Conservation (phyloP, 2,113 vertebrate species). For the Rhizomys pruinosus region DNA sequence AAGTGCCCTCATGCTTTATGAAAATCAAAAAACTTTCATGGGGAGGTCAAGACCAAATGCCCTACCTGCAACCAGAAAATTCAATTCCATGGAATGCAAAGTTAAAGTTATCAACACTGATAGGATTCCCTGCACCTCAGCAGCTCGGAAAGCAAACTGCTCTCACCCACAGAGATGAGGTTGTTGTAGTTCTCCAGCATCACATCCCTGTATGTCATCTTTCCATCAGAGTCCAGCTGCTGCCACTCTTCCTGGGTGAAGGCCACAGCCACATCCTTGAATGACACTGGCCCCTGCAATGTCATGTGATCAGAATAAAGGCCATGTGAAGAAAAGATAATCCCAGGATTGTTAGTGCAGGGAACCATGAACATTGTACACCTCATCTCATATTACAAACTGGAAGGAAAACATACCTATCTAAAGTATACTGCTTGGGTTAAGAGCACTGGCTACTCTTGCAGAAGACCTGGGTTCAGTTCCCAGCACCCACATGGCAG, state of each 20-base stretch:
- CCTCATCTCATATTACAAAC: neutral
- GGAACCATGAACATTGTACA: neutral
- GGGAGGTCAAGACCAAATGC: neutral
- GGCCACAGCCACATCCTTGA: conserved; percentile 77
- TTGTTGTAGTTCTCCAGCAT: conserved; percentile 82
- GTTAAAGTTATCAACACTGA: neutral
- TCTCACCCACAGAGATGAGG: conserved; percentile 75
- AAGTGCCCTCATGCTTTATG: neutral
- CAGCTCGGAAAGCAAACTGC: neutral
- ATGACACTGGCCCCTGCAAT: conserved; percentile 74
- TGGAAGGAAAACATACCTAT: neutral
- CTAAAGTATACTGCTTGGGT: neutral
- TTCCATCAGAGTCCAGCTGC: conserved; percentile 70
- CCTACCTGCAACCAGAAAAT: neutral
- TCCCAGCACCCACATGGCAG: no score
- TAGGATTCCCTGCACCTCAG: neutral
- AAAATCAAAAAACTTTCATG: neutral
- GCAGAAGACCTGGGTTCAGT: no score
- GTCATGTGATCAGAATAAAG: neutral
- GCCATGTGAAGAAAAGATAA: neutral
- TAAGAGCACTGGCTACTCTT: no score
- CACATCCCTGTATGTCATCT: conserved; percentile 73
- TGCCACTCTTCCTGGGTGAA: conserved; percentile 81
- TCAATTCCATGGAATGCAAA: neutral
- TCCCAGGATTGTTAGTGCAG: neutral